Conservation (phyloP, 2,888 invertebrate species). For the Cerastis leucographa region DNA sequence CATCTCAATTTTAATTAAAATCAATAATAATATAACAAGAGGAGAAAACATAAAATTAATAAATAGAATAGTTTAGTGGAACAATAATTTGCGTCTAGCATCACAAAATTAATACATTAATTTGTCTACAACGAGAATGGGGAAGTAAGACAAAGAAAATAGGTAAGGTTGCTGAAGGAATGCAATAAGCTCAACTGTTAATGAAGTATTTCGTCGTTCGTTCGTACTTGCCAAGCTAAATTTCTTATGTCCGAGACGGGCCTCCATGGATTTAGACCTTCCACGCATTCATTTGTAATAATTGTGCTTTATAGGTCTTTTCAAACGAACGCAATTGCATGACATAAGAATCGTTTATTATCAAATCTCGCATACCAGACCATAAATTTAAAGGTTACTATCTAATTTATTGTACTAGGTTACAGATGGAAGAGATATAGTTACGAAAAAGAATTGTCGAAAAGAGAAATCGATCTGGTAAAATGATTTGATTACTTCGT, state of each 20-base stretch:
- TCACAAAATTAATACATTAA: conserved; percentile 56
- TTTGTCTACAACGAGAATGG: conserved; percentile 43
- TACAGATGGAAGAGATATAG: conserved; percentile 46
- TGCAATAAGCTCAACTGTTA: conserved; percentile 67
- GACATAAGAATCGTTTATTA: conserved; percentile 57
- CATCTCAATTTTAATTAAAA: conserved; percentile 46
- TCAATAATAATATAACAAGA: conserved; percentile 41
- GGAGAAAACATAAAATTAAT: conserved; percentile 45
- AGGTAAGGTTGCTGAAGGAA: conserved; percentile 66
- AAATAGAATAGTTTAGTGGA: conserved; percentile 43
- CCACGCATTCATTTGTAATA: conserved; percentile 17
- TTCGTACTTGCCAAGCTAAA: conserved; percentile 72
- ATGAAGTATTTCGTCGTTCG: conserved; percentile 71
- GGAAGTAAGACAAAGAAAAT: conserved; percentile 9
- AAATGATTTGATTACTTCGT: conserved; percentile 60
- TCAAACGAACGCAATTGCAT: conserved; percentile 16
- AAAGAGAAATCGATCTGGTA: conserved; percentile 58
- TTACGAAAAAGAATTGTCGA: conserved; percentile 7
- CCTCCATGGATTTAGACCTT: conserved; percentile 21
- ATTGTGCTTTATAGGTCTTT: conserved; percentile 24
- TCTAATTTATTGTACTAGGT: conserved; percentile 56
- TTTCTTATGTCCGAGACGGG: conserved; percentile 52
- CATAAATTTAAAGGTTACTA: conserved; percentile 31
- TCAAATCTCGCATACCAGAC: conserved; percentile 53
- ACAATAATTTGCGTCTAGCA: conserved; percentile 50